Evolutionary conservation across 2,797 vertebrate genomes (phyloP), one percentile per base, ranked within the genome.

Genomic region (Chaenodraco wilsoni): DNA sequence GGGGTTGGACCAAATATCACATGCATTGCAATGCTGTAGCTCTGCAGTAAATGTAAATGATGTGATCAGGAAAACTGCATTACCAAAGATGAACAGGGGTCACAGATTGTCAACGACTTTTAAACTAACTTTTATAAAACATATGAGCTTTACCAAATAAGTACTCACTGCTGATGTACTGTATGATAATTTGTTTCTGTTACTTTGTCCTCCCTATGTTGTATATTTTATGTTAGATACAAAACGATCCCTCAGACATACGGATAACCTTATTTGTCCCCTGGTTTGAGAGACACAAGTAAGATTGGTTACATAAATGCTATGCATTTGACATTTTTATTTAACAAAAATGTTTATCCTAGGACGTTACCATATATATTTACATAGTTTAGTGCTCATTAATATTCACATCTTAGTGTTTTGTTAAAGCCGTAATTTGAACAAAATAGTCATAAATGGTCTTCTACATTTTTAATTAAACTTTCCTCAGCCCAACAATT

Each of bases 11-110:
- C 21, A 54, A 74, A 49, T 51, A 21, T 63, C 27, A 43, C 37
- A 50, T 0, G 0, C 1, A 10, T 40, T 49, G 21, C n/a, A 46
- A 33, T 56, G 13, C 21, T 52, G 17, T 41, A 19, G 3, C 40
- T 37, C 11, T 54, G 69, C 37, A 33, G 23, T 44, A 50, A 74
- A 70, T 51, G 46, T 9, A 51, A 19, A 64, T 51, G 3, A 57
- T 49, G 14, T 44, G n/a, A 54, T 21, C 9, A 58, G 40, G 51
- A 56, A 27, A 80, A 54, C 49, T 50, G 17, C 54, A 63, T 31
- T 16, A 37, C 16, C 48, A 63, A 72, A 78, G 59, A 62, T 37
- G 41, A 73, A 57, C 52, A 55, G 14, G 16, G 15, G 12, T 56
- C 54, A 79, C 16, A 52, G 57, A 16, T 40, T 61, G 12, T 51